phyloP scores from a whole-genome alignment of 2,113 vertebrate species.

The Chamaetylas fuelleborni region DNA sequence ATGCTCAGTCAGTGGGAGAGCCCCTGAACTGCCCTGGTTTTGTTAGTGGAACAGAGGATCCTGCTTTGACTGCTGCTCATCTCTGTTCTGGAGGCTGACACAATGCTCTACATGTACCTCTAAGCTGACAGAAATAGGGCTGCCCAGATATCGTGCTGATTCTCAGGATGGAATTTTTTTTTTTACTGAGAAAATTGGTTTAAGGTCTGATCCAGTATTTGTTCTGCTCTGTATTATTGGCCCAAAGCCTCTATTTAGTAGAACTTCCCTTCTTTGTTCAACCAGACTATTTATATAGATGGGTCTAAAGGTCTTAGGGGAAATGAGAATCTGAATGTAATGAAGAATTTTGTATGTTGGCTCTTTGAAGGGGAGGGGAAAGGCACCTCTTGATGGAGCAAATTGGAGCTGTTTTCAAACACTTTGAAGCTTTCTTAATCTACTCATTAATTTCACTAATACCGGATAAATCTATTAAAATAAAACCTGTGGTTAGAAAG shows the following conservation, averaged over 20 bases:
- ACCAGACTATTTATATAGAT: slow-evolving; percentile 9
- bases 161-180: neutral
- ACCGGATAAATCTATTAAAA: neutral
- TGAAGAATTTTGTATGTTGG: neutral
- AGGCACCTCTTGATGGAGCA: neutral
- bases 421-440: neutral
- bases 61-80: neutral
- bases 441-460: neutral
- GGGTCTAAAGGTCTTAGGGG: neutral
- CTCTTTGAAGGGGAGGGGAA: neutral
- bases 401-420: neutral
- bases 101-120: rapidly evolving
- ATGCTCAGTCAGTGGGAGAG: neutral
- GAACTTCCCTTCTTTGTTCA: slow-evolving; percentile 50
- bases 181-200: neutral
- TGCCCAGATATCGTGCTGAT: neutral
- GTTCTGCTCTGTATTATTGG: neutral
- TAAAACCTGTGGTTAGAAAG: neutral
- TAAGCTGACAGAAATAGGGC: neutral
- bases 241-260: slow-evolving; percentile 25
- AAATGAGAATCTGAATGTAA: neutral
- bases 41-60: neutral
- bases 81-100: neutral
- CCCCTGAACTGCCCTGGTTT: neutral
- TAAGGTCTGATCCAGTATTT: slow-evolving; percentile 6